Evolutionary conservation across 2,797 vertebrate species (phyloP), one percentile per base, ranked within the genome.

Genomic region (Halcyon chelicuti): DNA sequence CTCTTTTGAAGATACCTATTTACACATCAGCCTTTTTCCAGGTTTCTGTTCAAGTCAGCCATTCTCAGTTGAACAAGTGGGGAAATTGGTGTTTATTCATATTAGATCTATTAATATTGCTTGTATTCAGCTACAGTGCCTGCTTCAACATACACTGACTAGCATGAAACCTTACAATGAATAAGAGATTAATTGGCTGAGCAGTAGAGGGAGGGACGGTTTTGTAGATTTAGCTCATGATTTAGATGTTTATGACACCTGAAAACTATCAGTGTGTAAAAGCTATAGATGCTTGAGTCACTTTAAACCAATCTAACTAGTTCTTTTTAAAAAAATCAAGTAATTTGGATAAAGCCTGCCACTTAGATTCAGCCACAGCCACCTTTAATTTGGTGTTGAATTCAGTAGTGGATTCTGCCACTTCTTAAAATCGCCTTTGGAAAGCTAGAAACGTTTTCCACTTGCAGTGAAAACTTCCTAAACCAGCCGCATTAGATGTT

Each of bases 1-100:
- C 25, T 66, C 40, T 86, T 96, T 91, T 73, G 72, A 92, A 96
- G 81, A 75, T 85, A 88, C 67, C 55, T 87, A 23, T 89, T 90
- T 74, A 49, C 72, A 47, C 26, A 86, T 11, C 44, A 73, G 4
- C 26, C 12, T 35, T 86, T 96, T 96, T 77, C 28, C 18, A 95
- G 78, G 40, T 73, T 85, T 84, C 44, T 75, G 35, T 76, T 86
- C 47, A 83, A 73, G 39, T 84, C 85, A 91, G 72, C 7, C 52
- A 65, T 17, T 86, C 46, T 62, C 52, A 57, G 14, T 3, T 73
- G 72, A 95, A 66, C 15, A 86, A 68, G 44, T 49, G 28, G n/a
- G 33, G 22, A 89, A 77, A 73, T 42, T 15, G 33, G 17, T 58
- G 49, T 94, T 92, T 94, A 62, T 84, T 92, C 62, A 25, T 74